phyloP scores from a whole-genome alignment of 2,888 invertebrate genomes.

The Macroteleia sp. region DNA sequence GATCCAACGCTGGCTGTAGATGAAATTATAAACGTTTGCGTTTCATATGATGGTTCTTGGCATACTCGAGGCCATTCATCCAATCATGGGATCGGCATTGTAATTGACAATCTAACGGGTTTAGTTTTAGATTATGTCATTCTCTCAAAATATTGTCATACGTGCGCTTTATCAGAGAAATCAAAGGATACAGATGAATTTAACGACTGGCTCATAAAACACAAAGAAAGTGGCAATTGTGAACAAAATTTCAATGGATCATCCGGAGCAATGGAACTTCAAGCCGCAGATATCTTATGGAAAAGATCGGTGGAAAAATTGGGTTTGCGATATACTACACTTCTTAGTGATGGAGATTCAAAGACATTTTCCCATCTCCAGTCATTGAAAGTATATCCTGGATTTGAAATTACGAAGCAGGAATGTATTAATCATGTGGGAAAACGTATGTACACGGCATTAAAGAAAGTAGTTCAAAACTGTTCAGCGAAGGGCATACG shows the following conservation, averaged over 20 bases:
- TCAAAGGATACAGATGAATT: slow-evolving; percentile 8
- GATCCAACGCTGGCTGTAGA: not conserved
- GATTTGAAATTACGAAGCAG: slow-evolving; percentile 3
- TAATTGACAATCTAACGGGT: not conserved
- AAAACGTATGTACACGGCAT: not conserved
- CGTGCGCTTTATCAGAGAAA: not conserved
- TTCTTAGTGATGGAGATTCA: slow-evolving; percentile 20
- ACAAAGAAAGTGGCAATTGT: not conserved
- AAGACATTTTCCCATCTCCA: slow-evolving; percentile 14
- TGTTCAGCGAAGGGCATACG: not conserved
- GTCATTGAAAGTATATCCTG: slow-evolving; percentile 15
- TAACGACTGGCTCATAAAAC: not conserved
- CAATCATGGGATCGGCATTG: not conserved
- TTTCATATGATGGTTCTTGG: slow-evolving; percentile 1
- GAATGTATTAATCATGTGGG: slow-evolving; percentile 27
- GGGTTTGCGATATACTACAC: not conserved
- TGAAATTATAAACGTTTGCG: not conserved
- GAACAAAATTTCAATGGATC: slow-evolving; percentile 5
- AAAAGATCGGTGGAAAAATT: not conserved
- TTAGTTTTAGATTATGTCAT: not conserved
- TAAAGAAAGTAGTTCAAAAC: not conserved
- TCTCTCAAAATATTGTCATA: not conserved
- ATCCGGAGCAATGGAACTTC: not conserved
- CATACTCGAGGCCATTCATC: not conserved
- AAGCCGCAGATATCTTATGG: slow-evolving; percentile 6